Evolutionary conservation across 2,888 invertebrate species (phyloP).

Genomic region (Megastigmus dorsalis): DNA sequence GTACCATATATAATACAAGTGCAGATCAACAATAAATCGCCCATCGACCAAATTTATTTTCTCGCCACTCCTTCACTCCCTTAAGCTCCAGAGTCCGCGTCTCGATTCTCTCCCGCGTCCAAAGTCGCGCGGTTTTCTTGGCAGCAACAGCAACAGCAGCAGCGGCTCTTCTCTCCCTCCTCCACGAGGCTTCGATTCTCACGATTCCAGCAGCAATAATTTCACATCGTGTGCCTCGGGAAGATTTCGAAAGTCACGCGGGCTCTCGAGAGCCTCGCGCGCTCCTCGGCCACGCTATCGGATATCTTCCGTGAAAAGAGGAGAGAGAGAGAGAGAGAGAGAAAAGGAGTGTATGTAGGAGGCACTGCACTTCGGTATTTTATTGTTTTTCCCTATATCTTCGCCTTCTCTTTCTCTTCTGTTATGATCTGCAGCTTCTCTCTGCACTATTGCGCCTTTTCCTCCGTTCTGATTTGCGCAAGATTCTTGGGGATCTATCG

Average conservation of each 20-base stretch:
- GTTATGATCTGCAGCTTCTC: neutral
- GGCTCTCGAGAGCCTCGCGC: constrained; percentile 36
- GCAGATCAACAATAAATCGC: too few relatives aligned
- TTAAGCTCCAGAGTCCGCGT: too few relatives aligned
- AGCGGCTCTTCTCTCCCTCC: neutral
- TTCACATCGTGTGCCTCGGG: constrained; percentile 61
- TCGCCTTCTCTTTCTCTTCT: neutral
- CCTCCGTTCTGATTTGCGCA: neutral
- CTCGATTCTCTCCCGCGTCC: too few relatives aligned
- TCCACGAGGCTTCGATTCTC: constrained; percentile 46
- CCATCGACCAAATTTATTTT: too few relatives aligned
- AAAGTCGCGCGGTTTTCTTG: too few relatives aligned
- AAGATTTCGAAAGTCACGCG: constrained; percentile 66
- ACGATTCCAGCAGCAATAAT: constrained; percentile 56
- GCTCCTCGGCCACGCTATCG: constrained; percentile 49
- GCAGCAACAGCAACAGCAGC: too few relatives aligned
- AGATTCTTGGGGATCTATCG: neutral
- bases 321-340: too few relatives aligned
- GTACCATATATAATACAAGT: too few relatives aligned
- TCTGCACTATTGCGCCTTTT: neutral
- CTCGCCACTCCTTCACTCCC: too few relatives aligned
- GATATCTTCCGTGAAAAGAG: constrained; percentile 50
- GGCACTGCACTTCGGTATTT: constrained; percentile 58
- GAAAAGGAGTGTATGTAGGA: too few relatives aligned
- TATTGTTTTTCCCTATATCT: constrained; percentile 59